Evolutionary conservation across 1,140 invertebrate species (phyloP).

Genomic region (Aporrectodea caliginosa): DNA sequence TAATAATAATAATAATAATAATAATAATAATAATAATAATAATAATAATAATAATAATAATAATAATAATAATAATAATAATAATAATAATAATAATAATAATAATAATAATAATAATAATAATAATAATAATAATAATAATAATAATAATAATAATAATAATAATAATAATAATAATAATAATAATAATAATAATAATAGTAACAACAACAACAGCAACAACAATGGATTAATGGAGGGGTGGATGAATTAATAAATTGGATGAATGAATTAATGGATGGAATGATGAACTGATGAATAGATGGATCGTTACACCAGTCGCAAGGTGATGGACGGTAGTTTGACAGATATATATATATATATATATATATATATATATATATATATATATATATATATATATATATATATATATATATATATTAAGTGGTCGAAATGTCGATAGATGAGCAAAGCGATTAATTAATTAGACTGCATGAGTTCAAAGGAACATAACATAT

Average conservation of each 20-base stretch:
- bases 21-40: neutral
- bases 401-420: too few species aligned
- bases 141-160: constrained; percentile 4
- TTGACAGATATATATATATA: neutral
- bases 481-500: neutral
- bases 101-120: constrained; percentile 4
- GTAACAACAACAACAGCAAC: neutral
- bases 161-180: constrained; percentile 4
- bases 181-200: neutral
- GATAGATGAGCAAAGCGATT: neutral
- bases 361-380: too few species aligned
- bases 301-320: too few species aligned
- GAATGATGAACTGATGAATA: too few species aligned
- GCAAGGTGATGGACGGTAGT: too few species aligned
- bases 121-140: constrained; percentile 4
- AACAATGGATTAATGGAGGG: neutral
- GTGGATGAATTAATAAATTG: neutral
- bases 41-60: constrained; percentile 4
- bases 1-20: neutral
- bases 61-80: neutral
- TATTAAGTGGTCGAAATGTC: too few species aligned
- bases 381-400: too few species aligned
- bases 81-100: neutral
- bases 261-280: neutral
- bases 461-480: neutral